A percentile compares a stretch with the other conserved stretches of the same genome.
These are phyloP conservation scores for Nasonovia ribisnigri DNA, from an alignment of 2,888 invertebrate genomes.

Conservation along the genomic window DNA sequence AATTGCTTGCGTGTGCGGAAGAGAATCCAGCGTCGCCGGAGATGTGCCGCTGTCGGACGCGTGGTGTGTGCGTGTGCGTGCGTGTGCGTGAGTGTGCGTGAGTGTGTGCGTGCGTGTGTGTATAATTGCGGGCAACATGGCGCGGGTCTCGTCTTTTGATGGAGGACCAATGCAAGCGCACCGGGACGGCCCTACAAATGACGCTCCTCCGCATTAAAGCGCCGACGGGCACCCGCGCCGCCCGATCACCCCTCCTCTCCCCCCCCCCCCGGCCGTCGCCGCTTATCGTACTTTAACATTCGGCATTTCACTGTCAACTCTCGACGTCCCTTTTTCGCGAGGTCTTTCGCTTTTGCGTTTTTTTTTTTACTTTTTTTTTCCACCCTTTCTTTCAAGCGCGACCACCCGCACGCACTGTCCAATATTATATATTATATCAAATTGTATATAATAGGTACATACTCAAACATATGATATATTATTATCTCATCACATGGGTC, in stretches of 20 bases:
- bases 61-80: not conserved
- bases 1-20: not conserved
- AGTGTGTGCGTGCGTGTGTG: conserved; percentile 27
- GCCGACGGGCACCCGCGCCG: conserved; percentile 59
- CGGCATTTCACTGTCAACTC: conserved; percentile 52
- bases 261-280: not conserved
- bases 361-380: not conserved
- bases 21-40: not conserved
- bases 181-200: conserved; percentile 65
- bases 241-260: not conserved
- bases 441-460: not conserved
- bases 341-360: conserved; percentile 7
- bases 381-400: not conserved
- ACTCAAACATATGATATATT: not conserved
- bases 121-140: conserved; percentile 65
- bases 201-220: conserved; percentile 64
- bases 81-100: conserved; percentile 7
- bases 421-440: not conserved
- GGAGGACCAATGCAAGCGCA: conserved; percentile 65
- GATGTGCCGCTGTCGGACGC: not conserved
- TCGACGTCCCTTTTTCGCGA: conserved; percentile 43
- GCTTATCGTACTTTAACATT: conserved; percentile 50
- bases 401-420: not conserved
- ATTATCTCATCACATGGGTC: not conserved
- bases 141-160: conserved; percentile 65